Evolutionary conservation across 2,888 invertebrate genomes (phyloP).

Genomic region (Anoncus sp.): DNA sequence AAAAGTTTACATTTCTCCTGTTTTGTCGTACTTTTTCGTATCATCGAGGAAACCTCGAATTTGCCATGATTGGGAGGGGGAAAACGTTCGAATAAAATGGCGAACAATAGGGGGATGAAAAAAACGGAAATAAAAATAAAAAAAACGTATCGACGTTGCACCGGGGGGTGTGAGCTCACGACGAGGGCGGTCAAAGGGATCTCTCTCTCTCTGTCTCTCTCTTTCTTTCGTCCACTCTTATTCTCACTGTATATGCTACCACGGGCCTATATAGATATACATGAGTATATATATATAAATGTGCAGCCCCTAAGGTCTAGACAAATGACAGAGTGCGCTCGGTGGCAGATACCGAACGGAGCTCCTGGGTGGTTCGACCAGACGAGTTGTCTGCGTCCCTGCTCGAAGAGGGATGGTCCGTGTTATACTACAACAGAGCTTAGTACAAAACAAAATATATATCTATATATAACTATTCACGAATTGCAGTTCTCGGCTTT

Average conservation of each 20-base stretch:
- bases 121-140: conserved; percentile 4
- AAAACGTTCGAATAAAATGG: conserved; percentile 3
- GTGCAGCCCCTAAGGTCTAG: conserved; percentile 47
- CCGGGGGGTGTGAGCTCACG: conserved; percentile 4
- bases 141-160: conserved; percentile 1
- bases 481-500: too few relatives aligned
- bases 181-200: conserved; percentile 45
- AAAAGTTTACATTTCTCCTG: too few relatives aligned
- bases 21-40: too few relatives aligned
- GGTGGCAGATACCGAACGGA: conserved; percentile 29
- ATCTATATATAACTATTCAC: too few relatives aligned
- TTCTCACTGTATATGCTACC: not conserved
- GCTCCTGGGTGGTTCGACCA: conserved; percentile 41
- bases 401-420: conserved; percentile 55
- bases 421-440: not conserved
- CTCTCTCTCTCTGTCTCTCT: too few relatives aligned
- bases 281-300: conserved; percentile 19
- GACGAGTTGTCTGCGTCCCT: conserved; percentile 44
- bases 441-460: conserved; percentile 3
- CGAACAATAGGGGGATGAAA: not conserved
- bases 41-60: not conserved
- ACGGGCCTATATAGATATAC: not conserved
- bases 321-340: conserved; percentile 59
- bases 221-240: not conserved
- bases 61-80: not conserved